A percentile compares a stretch with the other conserved stretches of the same genome.
phyloP scores from a whole-genome alignment of 2,797 vertebrate species.

The Paramormyrops hopkinsi region DNA sequence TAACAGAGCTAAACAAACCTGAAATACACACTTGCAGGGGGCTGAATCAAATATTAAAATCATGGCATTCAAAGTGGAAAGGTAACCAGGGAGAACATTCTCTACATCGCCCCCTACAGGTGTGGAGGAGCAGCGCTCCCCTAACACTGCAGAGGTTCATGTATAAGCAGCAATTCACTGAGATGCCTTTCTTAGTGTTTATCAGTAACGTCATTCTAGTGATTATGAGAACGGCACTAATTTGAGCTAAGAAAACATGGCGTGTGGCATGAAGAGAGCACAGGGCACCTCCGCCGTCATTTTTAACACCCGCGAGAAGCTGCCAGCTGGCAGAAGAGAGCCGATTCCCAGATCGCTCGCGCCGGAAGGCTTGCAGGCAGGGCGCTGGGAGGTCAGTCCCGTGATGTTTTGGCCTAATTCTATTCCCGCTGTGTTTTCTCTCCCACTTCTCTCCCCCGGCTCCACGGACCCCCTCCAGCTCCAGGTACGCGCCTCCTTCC shows the following conservation, averaged over 20 bases:
- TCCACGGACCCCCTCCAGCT: slow-evolving; percentile 58
- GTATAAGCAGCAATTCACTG: neutral
- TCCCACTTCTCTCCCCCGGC: neutral
- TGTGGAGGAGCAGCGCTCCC: neutral
- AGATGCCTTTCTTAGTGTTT: neutral
- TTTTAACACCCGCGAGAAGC: neutral
- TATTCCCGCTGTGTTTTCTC: neutral
- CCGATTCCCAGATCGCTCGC: neutral
- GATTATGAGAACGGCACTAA: neutral
- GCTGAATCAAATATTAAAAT: neutral
- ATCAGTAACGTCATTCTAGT: neutral
- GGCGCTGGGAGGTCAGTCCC: slow-evolving; percentile 28
- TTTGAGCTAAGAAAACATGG: neutral
- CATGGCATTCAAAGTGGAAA: neutral
- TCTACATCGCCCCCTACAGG: neutral
- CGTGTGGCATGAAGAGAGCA: neutral
- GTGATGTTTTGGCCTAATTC: slow-evolving; percentile 14
- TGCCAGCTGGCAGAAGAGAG: neutral
- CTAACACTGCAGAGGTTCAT: neutral
- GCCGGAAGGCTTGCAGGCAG: slow-evolving; percentile 15
- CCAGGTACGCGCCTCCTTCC: slow-evolving; percentile 62
- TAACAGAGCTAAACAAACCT: neutral
- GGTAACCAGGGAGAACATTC: neutral
- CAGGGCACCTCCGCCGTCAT: neutral
- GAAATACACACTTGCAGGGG: neutral